phyloP scores from a whole-genome alignment of 2,113 vertebrate species.

The Myocastor coypus region DNA sequence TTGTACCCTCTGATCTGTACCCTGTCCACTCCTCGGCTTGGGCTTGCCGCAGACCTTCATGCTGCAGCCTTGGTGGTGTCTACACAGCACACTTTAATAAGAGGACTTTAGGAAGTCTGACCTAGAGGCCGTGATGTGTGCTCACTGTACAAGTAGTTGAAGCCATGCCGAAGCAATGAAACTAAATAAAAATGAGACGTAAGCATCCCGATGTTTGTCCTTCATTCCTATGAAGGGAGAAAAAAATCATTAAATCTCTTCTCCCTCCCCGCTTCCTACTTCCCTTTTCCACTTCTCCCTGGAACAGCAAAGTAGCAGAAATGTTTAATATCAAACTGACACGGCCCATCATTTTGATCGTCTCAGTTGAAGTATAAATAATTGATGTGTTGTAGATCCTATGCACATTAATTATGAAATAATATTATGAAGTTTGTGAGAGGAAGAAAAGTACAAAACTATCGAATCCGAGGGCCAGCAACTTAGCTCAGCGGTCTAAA shows the following conservation, averaged over 20 bases:
- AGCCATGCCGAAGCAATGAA: neutral
- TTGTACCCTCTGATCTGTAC: neutral
- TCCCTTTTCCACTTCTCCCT: neutral
- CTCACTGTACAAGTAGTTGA: neutral
- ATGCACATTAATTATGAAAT: conserved; percentile 44
- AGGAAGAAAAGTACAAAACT: conserved; percentile 24
- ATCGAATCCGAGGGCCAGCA: neutral
- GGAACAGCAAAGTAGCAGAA: conserved; percentile 11
- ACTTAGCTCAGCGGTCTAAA: too few species aligned
- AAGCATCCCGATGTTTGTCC: neutral
- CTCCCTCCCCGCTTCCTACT: too few species aligned
- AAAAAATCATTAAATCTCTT: neutral
- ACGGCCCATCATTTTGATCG: neutral
- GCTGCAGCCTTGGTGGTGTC: neutral
- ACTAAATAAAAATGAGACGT: neutral
- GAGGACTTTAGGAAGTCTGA: neutral
- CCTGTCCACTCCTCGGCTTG: neutral
- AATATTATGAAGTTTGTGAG: conserved; percentile 30
- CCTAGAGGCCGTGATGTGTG: neutral
- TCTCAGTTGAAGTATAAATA: neutral
- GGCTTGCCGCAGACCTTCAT: accelerated
- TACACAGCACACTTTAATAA: neutral
- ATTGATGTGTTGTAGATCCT: conserved; percentile 15
- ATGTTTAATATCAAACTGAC: neutral
- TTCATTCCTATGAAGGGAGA: neutral